These are phyloP conservation scores for Ectropis grisescens DNA, from an alignment of 1,140 invertebrate genomes.

Conservation along the genomic window DNA sequence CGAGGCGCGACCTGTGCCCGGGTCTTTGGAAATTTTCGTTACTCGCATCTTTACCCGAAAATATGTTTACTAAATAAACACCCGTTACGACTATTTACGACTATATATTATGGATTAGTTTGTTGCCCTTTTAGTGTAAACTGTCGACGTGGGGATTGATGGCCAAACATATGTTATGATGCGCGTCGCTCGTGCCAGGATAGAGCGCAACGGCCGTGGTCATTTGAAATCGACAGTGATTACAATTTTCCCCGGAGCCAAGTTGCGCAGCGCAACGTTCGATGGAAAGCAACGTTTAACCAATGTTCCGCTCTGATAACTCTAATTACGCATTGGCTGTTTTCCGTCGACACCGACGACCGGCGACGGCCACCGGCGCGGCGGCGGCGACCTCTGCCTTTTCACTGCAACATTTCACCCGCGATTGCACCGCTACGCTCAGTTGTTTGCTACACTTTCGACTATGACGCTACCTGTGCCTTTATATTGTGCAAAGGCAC, in stretches of 20 bases:
- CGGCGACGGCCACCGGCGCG: slow-evolving; percentile 40
- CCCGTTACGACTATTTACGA: no score
- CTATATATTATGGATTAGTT: no score
- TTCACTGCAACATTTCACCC: slow-evolving; percentile 46
- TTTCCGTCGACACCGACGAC: slow-evolving; percentile 49
- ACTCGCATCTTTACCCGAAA: slow-evolving; percentile 20
- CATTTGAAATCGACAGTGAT: slow-evolving; percentile 67
- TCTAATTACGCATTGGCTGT: slow-evolving; percentile 57
- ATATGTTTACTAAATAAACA: slow-evolving; percentile 30
- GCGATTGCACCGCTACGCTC: slow-evolving; percentile 27
- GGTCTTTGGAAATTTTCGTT: slow-evolving; percentile 14
- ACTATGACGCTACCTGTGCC: slow-evolving; percentile 20
- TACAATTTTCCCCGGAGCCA: slow-evolving; percentile 64
- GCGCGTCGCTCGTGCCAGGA: slow-evolving; percentile 20
- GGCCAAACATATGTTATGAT: slow-evolving; percentile 13
- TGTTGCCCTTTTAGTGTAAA: slow-evolving; percentile 20
- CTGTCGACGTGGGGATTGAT: slow-evolving; percentile 14
- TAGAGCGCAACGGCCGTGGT: slow-evolving; percentile 40
- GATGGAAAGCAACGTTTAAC: slow-evolving; percentile 67
- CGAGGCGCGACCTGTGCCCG: slow-evolving; percentile 16
- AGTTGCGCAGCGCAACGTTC: slow-evolving; percentile 56
- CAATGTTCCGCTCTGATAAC: slow-evolving; percentile 67
- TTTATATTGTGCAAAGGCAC: no score
- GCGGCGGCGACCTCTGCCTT: slow-evolving; percentile 49
- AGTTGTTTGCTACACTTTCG: slow-evolving; percentile 54